Evolutionary conservation across 2,797 vertebrate genomes (phyloP).

Genomic region (Gadopsis marmoratus): DNA sequence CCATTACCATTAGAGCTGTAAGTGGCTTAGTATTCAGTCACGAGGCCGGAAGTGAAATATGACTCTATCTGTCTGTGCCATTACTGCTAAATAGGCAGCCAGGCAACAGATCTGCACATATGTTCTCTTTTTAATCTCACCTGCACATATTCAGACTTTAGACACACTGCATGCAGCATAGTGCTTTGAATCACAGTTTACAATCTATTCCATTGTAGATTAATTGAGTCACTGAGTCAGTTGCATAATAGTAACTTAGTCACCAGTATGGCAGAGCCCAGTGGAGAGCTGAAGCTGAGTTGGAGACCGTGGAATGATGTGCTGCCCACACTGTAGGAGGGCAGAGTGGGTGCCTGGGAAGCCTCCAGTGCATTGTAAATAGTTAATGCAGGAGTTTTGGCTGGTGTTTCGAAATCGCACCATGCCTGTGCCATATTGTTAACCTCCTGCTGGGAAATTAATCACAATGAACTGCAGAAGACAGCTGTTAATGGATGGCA

Average conservation of each 20-base stretch:
- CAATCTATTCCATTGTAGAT: slow-evolving; percentile 64
- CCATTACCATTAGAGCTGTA: slow-evolving; percentile 56
- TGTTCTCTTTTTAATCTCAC: slow-evolving; percentile 20
- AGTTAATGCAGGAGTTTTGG: slow-evolving; percentile 81
- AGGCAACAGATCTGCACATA: slow-evolving; percentile 36
- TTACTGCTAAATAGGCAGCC: slow-evolving; percentile 25
- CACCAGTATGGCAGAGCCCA: slow-evolving; percentile 73
- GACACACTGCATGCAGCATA: slow-evolving; percentile 16
- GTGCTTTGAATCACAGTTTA: slow-evolving; percentile 51
- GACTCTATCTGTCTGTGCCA: slow-evolving; percentile 55
- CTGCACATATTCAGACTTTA: slow-evolving; percentile 35
- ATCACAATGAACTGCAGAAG: slow-evolving; percentile 77
- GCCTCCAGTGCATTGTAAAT: slow-evolving; percentile 75
- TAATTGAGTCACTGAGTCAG: slow-evolving; percentile 78
- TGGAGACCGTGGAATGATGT: slow-evolving; percentile 73
- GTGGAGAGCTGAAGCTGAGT: slow-evolving; percentile 71
- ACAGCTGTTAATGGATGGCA: slow-evolving; percentile 71
- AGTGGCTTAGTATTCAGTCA: slow-evolving; percentile 54
- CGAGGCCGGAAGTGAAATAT: slow-evolving; percentile 64
- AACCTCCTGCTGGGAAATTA: slow-evolving; percentile 76
- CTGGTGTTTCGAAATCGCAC: slow-evolving; percentile 64
- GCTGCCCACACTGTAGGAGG: slow-evolving; percentile 79
- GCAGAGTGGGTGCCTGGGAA: slow-evolving; percentile 69
- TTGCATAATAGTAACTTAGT: slow-evolving; percentile 83
- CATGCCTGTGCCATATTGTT: slow-evolving; percentile 68